Conservation (phyloP, 2,888 invertebrate genomes). For the Pyrrhia umbra region DNA sequence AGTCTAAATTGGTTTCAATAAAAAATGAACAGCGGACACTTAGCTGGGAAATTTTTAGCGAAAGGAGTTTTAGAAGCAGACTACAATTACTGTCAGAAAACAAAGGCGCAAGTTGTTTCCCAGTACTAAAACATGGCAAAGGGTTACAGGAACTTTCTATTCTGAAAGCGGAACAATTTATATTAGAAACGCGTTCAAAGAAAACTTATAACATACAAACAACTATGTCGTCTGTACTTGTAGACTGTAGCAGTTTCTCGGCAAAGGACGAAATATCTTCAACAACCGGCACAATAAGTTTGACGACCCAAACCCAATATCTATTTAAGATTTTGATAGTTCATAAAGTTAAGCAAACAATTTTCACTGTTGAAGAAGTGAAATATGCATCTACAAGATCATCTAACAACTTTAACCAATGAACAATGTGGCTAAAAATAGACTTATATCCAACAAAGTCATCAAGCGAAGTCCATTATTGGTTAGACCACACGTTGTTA, state of each 20-base stretch:
- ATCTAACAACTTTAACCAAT: slow-evolving; percentile 29
- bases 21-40: no score
- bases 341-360: not conserved
- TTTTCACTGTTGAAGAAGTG: not conserved
- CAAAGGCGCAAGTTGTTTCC: not conserved
- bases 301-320: not conserved
- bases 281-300: not conserved
- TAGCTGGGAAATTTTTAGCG: no score
- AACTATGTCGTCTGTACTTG: not conserved
- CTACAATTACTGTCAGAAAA: not conserved
- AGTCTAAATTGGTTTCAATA: no score
- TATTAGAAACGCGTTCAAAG: not conserved
- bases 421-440: slow-evolving; percentile 35
- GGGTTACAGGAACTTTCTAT: not conserved
- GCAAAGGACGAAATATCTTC: not conserved
- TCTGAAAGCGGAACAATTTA: not conserved
- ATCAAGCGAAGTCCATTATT: slow-evolving; percentile 28
- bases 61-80: not conserved
- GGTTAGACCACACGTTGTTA: slow-evolving; percentile 26
- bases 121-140: not conserved
- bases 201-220: not conserved
- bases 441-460: slow-evolving; percentile 23
- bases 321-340: no score
- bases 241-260: not conserved
- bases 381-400: slow-evolving; percentile 3